These are phyloP conservation scores for Dissostichus mawsoni DNA, from an alignment of 2,113 vertebrate species.

Conservation along the genomic window DNA sequence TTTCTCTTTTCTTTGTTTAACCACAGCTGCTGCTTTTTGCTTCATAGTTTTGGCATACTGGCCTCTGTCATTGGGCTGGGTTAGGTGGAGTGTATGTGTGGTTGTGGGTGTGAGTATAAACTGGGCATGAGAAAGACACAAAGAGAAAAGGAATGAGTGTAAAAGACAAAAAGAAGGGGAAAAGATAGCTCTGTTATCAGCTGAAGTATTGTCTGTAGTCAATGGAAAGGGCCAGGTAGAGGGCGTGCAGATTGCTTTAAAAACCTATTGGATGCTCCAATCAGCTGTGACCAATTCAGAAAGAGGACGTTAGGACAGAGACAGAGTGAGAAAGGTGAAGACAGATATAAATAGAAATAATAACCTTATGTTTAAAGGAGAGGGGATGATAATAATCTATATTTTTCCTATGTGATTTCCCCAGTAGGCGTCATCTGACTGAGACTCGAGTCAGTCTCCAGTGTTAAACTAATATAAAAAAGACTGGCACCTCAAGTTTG, in stretches of 20 bases:
- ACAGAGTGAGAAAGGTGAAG: constrained; percentile 4
- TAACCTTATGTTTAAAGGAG: too few relatives aligned
- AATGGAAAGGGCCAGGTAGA: constrained; percentile 21
- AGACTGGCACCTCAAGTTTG: too few relatives aligned
- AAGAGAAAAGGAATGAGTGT: not conserved
- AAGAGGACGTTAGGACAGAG: not conserved
- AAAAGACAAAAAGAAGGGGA: constrained; percentile 16
- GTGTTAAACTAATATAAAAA: too few relatives aligned
- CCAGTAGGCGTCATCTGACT: too few relatives aligned
- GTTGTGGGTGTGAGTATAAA: constrained; percentile 8
- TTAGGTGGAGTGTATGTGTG: constrained; percentile 9
- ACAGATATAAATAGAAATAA: too few relatives aligned
- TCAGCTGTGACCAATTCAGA: constrained; percentile 21
- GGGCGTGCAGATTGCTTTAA: constrained; percentile 36
- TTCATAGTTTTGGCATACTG: constrained; percentile 37
- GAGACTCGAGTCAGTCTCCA: too few relatives aligned
- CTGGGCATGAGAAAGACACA: constrained; percentile 24
- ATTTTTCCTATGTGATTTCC: too few relatives aligned
- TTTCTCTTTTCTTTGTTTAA: constrained; percentile 48
- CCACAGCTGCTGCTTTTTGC: constrained; percentile 63
- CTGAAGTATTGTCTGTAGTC: constrained; percentile 20
- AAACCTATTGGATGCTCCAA: constrained; percentile 30
- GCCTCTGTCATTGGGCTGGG: constrained; percentile 43
- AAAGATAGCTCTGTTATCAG: constrained; percentile 18
- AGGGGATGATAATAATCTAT: too few relatives aligned